These are phyloP conservation scores for Autographa pulchrina DNA, from an alignment of 2,888 invertebrate species.

Conservation along the genomic window DNA sequence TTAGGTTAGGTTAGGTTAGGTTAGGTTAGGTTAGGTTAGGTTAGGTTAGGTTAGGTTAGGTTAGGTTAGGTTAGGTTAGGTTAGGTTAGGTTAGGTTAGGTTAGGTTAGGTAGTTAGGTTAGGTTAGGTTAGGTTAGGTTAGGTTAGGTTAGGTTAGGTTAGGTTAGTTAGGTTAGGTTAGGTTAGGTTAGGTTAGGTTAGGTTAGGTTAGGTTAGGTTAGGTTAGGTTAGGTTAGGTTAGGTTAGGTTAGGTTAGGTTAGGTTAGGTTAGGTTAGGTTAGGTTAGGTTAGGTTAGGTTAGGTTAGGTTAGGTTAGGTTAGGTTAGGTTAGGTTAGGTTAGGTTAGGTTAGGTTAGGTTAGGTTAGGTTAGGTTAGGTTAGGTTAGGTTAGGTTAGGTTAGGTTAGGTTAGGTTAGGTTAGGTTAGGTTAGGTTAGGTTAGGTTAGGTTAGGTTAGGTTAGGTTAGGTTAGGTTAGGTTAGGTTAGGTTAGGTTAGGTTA, in stretches of 20 bases:
- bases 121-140: constrained; percentile 18
- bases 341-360: constrained; percentile 29
- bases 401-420: constrained; percentile 41
- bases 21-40: constrained; percentile 28
- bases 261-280: constrained; percentile 29
- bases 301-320: constrained; percentile 32
- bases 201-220: constrained; percentile 35
- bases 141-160: constrained; percentile 13
- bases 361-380: constrained; percentile 37
- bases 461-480: constrained; percentile 40
- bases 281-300: constrained; percentile 31
- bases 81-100: constrained; percentile 22
- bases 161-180: constrained; percentile 22
- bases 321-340: constrained; percentile 28
- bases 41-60: constrained; percentile 23
- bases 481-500: constrained; percentile 49
- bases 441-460: constrained; percentile 41
- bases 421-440: constrained; percentile 44
- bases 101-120: constrained; percentile 23
- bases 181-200: constrained; percentile 33
- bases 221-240: constrained; percentile 28
- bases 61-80: constrained; percentile 24
- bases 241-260: constrained; percentile 32
- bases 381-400: constrained; percentile 30
- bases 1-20: constrained; percentile 28